Evolutionary conservation across 2,113 vertebrate species (phyloP).

Genomic region (Ariopsis seemanni): DNA sequence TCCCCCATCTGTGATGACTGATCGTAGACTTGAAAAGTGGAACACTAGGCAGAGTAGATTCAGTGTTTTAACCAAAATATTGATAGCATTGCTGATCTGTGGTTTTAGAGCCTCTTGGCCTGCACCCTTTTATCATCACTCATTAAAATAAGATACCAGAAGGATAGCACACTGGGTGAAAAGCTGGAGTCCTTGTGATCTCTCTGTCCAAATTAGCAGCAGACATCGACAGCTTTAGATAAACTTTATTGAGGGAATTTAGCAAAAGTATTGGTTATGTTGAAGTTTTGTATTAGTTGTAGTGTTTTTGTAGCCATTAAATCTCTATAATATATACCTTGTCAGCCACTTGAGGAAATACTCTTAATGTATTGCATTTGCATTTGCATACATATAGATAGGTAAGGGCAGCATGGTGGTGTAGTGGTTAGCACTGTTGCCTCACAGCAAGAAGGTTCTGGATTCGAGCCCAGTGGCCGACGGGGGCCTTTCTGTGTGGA

Average conservation of each 20-base stretch:
- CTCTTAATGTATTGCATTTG: background rate
- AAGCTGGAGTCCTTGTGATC: background rate
- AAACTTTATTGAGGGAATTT: background rate
- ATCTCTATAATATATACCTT: background rate
- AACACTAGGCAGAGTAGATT: background rate
- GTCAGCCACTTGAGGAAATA: background rate
- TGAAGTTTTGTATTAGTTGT: background rate
- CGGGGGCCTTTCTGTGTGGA: too few species aligned
- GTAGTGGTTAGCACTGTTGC: too few species aligned
- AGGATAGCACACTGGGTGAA: conserved; percentile 42
- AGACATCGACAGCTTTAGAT: background rate
- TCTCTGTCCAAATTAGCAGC: background rate
- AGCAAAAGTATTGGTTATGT: background rate
- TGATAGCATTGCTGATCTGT: conserved; percentile 15
- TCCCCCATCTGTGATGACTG: background rate
- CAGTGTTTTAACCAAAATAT: background rate
- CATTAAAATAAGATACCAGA: conserved; percentile 52
- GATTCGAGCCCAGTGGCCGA: too few species aligned
- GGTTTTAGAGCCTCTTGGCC: background rate
- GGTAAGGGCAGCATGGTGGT: too few species aligned
- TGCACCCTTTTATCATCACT: background rate
- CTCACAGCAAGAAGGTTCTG: too few species aligned
- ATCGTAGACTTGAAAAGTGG: background rate
- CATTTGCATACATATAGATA: background rate
- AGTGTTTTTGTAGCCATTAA: background rate